A percentile compares a stretch with the other conserved stretches of the same genome.
Conservation (phyloP, 2,888 invertebrate genomes). For the Cantharis rufa region DNA sequence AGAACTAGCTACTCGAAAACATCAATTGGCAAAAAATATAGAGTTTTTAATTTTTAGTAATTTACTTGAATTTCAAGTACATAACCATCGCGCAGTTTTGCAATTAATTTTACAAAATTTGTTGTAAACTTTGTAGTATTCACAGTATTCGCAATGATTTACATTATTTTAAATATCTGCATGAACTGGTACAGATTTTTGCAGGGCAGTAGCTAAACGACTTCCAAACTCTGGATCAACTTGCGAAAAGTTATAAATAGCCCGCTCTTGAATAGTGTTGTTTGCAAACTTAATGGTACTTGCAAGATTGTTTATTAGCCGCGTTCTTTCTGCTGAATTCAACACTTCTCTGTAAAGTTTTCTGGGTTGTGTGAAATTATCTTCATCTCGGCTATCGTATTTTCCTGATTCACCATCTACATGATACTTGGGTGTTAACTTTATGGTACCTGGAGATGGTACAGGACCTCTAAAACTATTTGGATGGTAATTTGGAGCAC, state of each 20-base stretch:
- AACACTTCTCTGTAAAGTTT: slow-evolving; percentile 81
- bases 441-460: slow-evolving; percentile 67
- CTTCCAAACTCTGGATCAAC: slow-evolving; percentile 80
- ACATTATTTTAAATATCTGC: background rate
- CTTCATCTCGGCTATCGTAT: slow-evolving; percentile 82
- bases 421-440: slow-evolving; percentile 62
- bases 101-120: no score
- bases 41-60: no score
- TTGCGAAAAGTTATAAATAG: slow-evolving; percentile 78
- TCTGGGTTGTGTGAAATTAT: slow-evolving; percentile 88
- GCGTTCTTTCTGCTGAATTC: slow-evolving; percentile 69
- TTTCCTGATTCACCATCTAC: slow-evolving; percentile 77
- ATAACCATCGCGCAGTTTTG: no score
- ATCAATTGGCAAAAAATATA: no score
- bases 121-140: no score
- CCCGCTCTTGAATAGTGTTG: slow-evolving; percentile 83
- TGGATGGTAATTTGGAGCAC: slow-evolving; percentile 95
- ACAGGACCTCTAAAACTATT: slow-evolving; percentile 93
- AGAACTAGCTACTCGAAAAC: no score
- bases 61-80: no score
- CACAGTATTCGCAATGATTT: no score
- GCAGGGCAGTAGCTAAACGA: slow-evolving; percentile 62
- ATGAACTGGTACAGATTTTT: slow-evolving; percentile 16
- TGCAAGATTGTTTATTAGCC: slow-evolving; percentile 80
- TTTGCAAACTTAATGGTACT: slow-evolving; percentile 77